Evolutionary conservation across 1,140 invertebrate genomes (phyloP), one percentile per base, ranked within the genome.

Genomic region (Ostrea edulis): DNA sequence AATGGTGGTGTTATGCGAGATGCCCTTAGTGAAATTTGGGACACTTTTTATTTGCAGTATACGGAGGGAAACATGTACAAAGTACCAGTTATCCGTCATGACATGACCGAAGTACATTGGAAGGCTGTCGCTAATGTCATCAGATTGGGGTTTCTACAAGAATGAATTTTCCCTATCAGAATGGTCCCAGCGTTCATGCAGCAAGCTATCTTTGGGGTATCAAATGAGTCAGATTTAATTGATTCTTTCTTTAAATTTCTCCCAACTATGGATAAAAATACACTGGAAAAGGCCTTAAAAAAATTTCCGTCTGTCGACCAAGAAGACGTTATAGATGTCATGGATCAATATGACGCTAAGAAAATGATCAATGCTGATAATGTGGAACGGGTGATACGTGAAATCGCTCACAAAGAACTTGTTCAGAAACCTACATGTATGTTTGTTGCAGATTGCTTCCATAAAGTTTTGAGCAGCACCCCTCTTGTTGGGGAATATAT

Each of bases 341-440:
- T 88, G 84, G 87, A 88, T n/a, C 22, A 85, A 77, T 84, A 85
- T 35, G 84, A 85, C 12, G 62, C 44, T 0, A 88, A 85, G 58
- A 85, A 65, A 44, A 8, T 54, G 4, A 54, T 81, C 17, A 81
- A 85, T 25, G 87, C 51, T 87, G 62, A 81, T 1, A 88, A 85
- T 77, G 52, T 81, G 25, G 65, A 71, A n/a, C 62, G 35, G 35
- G 29, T 88, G 17, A 44, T 88, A 44, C 9, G 51, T 20, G 83
- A 88, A 81, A 55, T 88, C 20, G 87, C 87, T 22, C 87, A 88
- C 58, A 88, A 85, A 44, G 62, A 88, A 54, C 35, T 88, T 51
- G 71, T 88, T 5, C 87, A 88, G 35, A 88, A 82, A 54, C 82
- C 87, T n/a, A n/a, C n/a, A n/a, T n/a, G n/a, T 81, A 88, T 85